Conservation (phyloP, 2,888 invertebrate genomes). For the Litoditis marina region DNA sequence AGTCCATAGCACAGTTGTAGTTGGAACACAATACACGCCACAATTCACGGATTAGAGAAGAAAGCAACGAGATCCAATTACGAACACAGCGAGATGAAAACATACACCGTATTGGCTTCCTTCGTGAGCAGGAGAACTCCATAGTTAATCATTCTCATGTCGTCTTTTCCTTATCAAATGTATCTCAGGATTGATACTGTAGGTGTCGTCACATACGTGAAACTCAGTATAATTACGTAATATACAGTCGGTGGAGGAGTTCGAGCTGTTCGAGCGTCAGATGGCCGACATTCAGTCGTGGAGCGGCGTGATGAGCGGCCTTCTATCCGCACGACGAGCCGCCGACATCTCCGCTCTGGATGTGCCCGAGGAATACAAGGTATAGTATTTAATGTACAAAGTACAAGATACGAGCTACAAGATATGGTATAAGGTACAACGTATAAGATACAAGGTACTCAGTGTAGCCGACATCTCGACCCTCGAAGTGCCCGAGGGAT, state of each 20-base stretch:
- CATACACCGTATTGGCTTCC: too few species aligned
- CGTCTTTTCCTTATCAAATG: too few species aligned
- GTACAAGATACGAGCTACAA: neutral
- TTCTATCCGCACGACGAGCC: constrained; percentile 73
- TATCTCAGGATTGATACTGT: too few species aligned
- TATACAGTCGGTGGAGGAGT: constrained; percentile 38
- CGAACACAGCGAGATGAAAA: too few species aligned
- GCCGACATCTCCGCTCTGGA: constrained; percentile 78
- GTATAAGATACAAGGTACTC: too few species aligned
- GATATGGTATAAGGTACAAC: too few species aligned
- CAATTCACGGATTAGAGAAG: too few species aligned
- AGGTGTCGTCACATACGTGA: neutral
- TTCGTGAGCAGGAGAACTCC: too few species aligned
- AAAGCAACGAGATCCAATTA: too few species aligned
- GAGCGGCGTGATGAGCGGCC: constrained; percentile 72
- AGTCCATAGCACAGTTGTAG: too few species aligned
- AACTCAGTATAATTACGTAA: neutral
- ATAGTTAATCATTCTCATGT: too few species aligned
- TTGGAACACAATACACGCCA: too few species aligned
- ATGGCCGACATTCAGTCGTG: constrained; percentile 70
- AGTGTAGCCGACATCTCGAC: constrained; percentile 77
- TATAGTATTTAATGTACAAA: constrained; percentile 37
- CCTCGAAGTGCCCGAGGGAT: constrained; percentile 76
- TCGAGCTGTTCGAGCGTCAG: constrained; percentile 49
- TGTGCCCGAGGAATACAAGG: constrained; percentile 73